Percentiles rank a stretch among this genome's conserved stretches.
These are phyloP conservation scores for Drosophila hamatofila DNA, from an alignment of 2,888 invertebrate species.

Conservation along the genomic window DNA sequence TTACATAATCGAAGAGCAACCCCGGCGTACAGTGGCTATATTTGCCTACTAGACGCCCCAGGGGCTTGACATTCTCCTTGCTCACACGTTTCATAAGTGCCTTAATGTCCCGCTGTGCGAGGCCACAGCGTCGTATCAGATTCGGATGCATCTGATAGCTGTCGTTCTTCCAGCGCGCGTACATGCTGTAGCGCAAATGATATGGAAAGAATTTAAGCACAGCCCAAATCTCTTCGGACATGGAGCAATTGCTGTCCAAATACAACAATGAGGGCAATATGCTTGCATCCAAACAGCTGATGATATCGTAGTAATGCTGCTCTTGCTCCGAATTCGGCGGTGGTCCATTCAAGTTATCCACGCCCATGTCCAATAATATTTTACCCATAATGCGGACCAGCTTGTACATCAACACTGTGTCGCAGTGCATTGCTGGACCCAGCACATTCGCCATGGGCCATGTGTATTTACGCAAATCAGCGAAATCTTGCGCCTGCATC, in stretches of 20 bases:
- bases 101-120: constrained; percentile 95
- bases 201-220: constrained; percentile 94
- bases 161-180: constrained; percentile 98
- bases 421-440: constrained; percentile 94
- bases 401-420: constrained; percentile 96
- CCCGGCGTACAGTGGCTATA: constrained; percentile 98
- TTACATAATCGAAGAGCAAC: constrained; percentile 97
- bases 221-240: constrained; percentile 98
- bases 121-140: constrained; percentile 93
- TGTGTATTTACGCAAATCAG: constrained; percentile 90
- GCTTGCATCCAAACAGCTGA: constrained; percentile 94
- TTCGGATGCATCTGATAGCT: constrained; percentile 92
- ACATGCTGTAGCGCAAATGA: constrained; percentile 93
- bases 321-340: constrained; percentile 84
- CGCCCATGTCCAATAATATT: constrained; percentile 83
- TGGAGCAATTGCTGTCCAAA: constrained; percentile 97
- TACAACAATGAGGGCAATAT: constrained; percentile 96
- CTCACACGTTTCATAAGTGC: constrained; percentile 98
- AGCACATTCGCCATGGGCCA: constrained; percentile 94
- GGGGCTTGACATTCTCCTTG: constrained; percentile 99
- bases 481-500: constrained; percentile 88
- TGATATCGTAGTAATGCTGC: constrained; percentile 91
- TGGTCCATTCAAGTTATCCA: constrained; percentile 83
- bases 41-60: constrained; percentile 98
- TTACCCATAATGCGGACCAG: constrained; percentile 87